Conservation (phyloP, 2,113 vertebrate genomes). For the Orcinus orca region DNA sequence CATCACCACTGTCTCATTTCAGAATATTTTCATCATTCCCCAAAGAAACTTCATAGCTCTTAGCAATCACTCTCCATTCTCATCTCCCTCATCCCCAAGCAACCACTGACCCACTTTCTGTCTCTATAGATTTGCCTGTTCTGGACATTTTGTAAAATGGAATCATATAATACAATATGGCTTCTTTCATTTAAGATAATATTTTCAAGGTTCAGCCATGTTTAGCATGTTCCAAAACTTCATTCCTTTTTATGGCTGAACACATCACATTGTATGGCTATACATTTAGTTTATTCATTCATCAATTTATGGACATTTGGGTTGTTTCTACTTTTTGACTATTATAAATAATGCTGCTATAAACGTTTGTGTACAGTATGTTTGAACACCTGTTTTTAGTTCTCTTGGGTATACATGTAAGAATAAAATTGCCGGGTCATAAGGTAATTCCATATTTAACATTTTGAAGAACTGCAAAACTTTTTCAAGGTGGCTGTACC, state of each 20-base stretch:
- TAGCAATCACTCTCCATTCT: neutral
- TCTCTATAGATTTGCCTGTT: neutral
- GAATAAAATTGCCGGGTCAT: neutral
- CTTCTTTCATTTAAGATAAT: neutral
- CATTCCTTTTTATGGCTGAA: neutral
- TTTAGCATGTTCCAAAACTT: neutral
- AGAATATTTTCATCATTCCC: neutral
- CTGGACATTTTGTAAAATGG: neutral
- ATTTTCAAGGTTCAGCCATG: neutral
- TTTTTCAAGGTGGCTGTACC: neutral
- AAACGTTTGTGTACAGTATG: neutral
- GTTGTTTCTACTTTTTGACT: neutral
- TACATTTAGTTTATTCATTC: neutral
- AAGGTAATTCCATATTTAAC: neutral
- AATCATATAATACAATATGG: neutral
- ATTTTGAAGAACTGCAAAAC: neutral
- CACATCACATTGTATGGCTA: neutral
- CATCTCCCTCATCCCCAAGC: neutral
- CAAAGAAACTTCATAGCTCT: neutral
- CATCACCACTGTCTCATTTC: neutral
- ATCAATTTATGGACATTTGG: neutral
- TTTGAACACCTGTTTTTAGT: neutral
- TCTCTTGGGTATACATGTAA: neutral
- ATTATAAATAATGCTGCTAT: neutral
- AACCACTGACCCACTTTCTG: neutral